Evolutionary conservation across 2,888 invertebrate species (phyloP).

Genomic region (Cephus pygmeus): DNA sequence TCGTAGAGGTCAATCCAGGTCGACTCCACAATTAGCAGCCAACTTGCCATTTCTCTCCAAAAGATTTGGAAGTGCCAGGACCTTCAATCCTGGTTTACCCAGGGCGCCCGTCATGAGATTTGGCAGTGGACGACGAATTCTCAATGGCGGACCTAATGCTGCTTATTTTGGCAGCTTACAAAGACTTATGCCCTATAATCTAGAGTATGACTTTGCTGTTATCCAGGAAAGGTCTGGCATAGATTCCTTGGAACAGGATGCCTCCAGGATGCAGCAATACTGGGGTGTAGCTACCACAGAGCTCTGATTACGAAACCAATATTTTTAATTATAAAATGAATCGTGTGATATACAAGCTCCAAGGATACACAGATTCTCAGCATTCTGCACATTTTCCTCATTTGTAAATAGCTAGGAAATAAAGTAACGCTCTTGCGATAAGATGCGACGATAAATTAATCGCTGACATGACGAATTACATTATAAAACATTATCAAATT

Average conservation of each 20-base stretch:
- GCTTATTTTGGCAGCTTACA: constrained; percentile 89
- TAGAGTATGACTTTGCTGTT: constrained; percentile 86
- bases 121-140: constrained; percentile 71
- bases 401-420: not conserved
- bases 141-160: constrained; percentile 83
- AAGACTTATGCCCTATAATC: constrained; percentile 83
- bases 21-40: constrained; percentile 46
- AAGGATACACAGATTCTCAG: not conserved
- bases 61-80: constrained; percentile 84
- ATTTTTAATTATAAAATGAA: not conserved
- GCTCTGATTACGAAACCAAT: constrained; percentile 68
- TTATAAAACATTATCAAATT: not conserved
- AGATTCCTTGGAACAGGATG: constrained; percentile 84
- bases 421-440: not conserved
- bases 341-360: not conserved
- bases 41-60: constrained; percentile 73
- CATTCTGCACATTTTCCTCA: not conserved
- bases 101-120: constrained; percentile 70
- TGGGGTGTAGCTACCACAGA: constrained; percentile 93
- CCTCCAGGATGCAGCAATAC: constrained; percentile 86
- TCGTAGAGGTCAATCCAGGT: constrained; percentile 61
- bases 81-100: constrained; percentile 73
- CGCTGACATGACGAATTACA: not conserved
- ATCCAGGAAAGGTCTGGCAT: constrained; percentile 79
- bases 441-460: not conserved